Base-by-base conservation (phyloP, 2,797 vertebrate genomes). In the Limnodromus scolopaceus region DNA sequence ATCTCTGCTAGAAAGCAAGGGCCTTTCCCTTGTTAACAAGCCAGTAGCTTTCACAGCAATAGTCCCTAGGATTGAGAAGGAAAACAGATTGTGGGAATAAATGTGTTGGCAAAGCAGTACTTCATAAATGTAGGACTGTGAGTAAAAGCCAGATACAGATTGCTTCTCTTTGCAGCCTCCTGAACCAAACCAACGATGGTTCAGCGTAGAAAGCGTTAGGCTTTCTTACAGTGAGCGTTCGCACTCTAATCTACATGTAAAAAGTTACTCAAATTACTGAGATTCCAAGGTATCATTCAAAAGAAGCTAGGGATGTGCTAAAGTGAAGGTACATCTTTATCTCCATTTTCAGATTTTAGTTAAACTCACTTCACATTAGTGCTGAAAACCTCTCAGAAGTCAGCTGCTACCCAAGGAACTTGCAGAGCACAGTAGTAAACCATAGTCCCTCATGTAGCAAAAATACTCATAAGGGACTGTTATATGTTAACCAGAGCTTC, bases 1-100 rank as follows among this genome's bases (percentile, higher is more conserved):
- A 71, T 64, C 61, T 65, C 58, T 84, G 45, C 53, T 82, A 87
- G 57, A 81, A 94, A 76, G 18, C 17, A 89, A 89, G 84, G 32
- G 5, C 9, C 60, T 51, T 58, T 24, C 16, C 30, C 25, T 81
- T 53, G 41, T 82, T 81, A 72, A 43, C 17, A 49, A 91, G 5
- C 32, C 65, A 69, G 74, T 15, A 89, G 41, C 36, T 87, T 79
- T 84, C 60, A 72, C 15, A 87, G 49, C 18, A 84, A 65, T 2
- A 86, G 53, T 36, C 32, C 43, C 36, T n/a, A 68, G 23, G 49
- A 92, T 0, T 28, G 18, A 61, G 80, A 72, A 86, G 16, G 61
- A 78, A 94, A 92, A 45, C 10, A 45, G 39, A 68, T 45, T 58
- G 30, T 7, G 70, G 30, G 28, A 94, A 87, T 58, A 60, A 77